phyloP scores from a whole-genome alignment of 2,888 invertebrate species.

The Isoperla grammatica region DNA sequence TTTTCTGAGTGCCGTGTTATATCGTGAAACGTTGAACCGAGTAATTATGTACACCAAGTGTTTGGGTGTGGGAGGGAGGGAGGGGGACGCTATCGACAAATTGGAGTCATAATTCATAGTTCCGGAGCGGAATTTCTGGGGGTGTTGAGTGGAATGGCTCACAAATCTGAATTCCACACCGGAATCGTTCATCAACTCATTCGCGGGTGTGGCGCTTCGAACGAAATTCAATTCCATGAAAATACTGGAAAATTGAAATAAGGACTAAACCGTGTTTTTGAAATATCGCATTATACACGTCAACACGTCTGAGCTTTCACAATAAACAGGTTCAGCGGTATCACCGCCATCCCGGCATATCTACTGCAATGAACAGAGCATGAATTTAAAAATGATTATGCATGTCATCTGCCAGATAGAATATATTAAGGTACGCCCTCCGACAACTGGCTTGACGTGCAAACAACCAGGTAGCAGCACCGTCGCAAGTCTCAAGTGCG shows the following conservation, averaged over 20 bases:
- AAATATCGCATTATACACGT: neutral
- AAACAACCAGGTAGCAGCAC: too few relatives aligned
- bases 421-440: too few relatives aligned
- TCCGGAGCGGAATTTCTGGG: constrained; percentile 7
- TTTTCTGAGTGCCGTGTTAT: constrained; percentile 14
- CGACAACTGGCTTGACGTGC: too few relatives aligned
- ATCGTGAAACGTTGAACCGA: constrained; percentile 6
- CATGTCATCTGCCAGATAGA: too few relatives aligned
- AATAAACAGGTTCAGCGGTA: too few relatives aligned
- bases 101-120: constrained; percentile 18
- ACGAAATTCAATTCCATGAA: constrained; percentile 14
- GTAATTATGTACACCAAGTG: constrained; percentile 16
- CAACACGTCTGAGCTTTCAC: too few relatives aligned
- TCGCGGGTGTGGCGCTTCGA: constrained; percentile 15
- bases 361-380: too few relatives aligned
- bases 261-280: neutral
- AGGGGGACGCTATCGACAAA: constrained; percentile 13
- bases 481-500: too few relatives aligned
- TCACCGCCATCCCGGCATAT: too few relatives aligned
- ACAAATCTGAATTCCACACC: constrained; percentile 19
- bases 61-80: constrained; percentile 3
- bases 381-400: too few relatives aligned
- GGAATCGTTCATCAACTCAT: constrained; percentile 13
- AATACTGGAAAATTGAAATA: constrained; percentile 13
- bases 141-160: constrained; percentile 11